Evolutionary conservation across 2,888 invertebrate genomes (phyloP), one percentile per base, ranked within the genome.

Genomic region (Latheticus oryzae): DNA sequence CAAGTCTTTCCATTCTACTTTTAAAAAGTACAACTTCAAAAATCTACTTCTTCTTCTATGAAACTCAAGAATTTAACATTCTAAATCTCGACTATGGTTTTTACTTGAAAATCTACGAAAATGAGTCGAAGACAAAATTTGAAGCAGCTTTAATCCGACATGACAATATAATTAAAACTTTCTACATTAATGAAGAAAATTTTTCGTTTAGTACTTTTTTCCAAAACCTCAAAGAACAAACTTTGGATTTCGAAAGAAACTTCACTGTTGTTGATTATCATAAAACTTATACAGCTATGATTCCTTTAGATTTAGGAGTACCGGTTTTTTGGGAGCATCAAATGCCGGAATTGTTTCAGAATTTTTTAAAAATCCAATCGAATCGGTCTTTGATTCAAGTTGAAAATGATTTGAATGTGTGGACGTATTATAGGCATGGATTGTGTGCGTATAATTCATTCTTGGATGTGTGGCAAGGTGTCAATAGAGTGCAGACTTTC

Each of bases 371-470:
- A n/a, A n/a, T n/a, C n/a, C n/a, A n/a, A n/a, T n/a, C n/a, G n/a
- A n/a, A n/a, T n/a, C n/a, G n/a, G n/a, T n/a, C n/a, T n/a, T 72
- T 75, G 1, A 24, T 57, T n/a, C 32, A 24, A 8, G 7, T 75
- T 13, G 74, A 77, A 9, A 53, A 64, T n/a, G 67, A 65, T 15
- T 43, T 67, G 3, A 60, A 66, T 35, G 59, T 58, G 7, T 76
- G 76, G 75, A 66, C 62, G n/a, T 75, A 78, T 45, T 71, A 70
- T 0, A 68, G 71, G 13, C 69, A 73, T 40, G 73, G 71, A 13
- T 70, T 81, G 59, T 68, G 70, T n/a, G 67, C 79, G 33, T 80
- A 79, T 66, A 81, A 81, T 70, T 79, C 82, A 0, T 65, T 81
- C 33, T 68, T 68, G 2, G 77, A 81, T 61, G 63, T 73, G 13